Evolutionary conservation across 1,140 invertebrate species (phyloP).

Genomic region (Drosophila nigrodunni): DNA sequence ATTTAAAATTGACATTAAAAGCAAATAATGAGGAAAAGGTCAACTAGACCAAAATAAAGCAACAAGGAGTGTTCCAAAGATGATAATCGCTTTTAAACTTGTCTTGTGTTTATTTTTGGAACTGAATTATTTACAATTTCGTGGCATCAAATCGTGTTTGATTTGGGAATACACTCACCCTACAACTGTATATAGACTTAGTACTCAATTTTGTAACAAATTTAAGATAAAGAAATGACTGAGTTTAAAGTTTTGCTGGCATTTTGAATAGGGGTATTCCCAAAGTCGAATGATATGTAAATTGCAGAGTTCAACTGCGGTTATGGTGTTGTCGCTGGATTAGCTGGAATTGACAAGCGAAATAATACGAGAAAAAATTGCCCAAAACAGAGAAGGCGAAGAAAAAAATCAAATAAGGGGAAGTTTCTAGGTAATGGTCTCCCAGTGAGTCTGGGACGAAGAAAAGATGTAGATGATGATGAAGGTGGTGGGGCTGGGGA

Average conservation of each 20-base stretch:
- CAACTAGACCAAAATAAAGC: neutral
- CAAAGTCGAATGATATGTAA: slow-evolving; percentile 39
- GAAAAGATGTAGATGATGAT: slow-evolving; percentile 71
- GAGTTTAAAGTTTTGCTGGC: neutral
- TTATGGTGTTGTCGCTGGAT: slow-evolving; percentile 29
- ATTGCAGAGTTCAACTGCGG: slow-evolving; percentile 18
- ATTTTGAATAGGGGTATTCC: slow-evolving; percentile 10
- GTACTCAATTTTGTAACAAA: neutral
- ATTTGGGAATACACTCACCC: slow-evolving; percentile 18
- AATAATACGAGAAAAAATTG: slow-evolving; percentile 61
- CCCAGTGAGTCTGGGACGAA: slow-evolving; percentile 9
- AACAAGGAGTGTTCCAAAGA: slow-evolving; percentile 3
- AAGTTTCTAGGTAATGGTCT: slow-evolving; percentile 10
- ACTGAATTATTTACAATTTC: slow-evolving; percentile 58
- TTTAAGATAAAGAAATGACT: neutral
- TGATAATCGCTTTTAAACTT: neutral
- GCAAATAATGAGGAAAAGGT: neutral
- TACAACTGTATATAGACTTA: neutral
- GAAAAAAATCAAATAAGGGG: slow-evolving; percentile 12
- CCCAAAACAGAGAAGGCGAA: slow-evolving; percentile 25
- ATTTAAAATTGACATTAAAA: neutral
- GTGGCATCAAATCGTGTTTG: slow-evolving; percentile 23
- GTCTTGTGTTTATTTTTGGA: slow-evolving; percentile 47
- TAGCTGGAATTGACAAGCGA: slow-evolving; percentile 57
- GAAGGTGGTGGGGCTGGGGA: slow-evolving; percentile 68